phyloP scores from a whole-genome alignment of 2,113 vertebrate species.

The Oncorhynchus clarkii region DNA sequence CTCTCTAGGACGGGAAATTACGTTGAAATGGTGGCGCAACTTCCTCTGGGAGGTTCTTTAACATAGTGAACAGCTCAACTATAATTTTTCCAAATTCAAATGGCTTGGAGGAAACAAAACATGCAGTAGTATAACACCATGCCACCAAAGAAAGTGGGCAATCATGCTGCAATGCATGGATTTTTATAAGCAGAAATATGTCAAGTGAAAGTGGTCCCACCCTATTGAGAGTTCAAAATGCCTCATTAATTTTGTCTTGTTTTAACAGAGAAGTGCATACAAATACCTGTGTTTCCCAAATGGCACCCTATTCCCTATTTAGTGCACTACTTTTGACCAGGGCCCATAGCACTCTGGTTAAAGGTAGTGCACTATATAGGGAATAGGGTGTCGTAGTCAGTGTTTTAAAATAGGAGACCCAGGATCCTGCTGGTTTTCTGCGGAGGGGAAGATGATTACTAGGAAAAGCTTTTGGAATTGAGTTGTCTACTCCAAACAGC shows the following conservation, averaged over 20 bases:
- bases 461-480: conserved; percentile 5
- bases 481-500: conserved; percentile 34
- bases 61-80: not conserved
- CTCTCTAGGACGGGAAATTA: too few species aligned
- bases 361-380: too few species aligned
- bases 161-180: not conserved
- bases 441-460: not conserved
- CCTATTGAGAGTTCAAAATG: not conserved
- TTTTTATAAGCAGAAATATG: not conserved
- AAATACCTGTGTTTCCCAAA: too few species aligned
- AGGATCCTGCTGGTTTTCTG: not conserved
- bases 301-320: too few species aligned
- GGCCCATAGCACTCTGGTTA: too few species aligned
- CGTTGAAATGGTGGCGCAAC: too few species aligned
- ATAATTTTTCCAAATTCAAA: not conserved
- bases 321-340: too few species aligned
- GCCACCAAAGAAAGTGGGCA: not conserved
- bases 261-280: not conserved
- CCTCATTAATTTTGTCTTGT: not conserved
- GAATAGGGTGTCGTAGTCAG: too few species aligned
- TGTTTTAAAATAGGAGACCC: not conserved
- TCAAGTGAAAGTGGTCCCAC: not conserved
- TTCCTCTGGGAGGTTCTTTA: not conserved
- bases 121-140: not conserved
- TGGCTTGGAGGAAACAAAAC: not conserved